Percentiles rank a stretch among this genome's conserved stretches.
These are phyloP conservation scores for Coenobita brevimanus DNA, from an alignment of 1,140 invertebrate genomes.

Conservation along the genomic window DNA sequence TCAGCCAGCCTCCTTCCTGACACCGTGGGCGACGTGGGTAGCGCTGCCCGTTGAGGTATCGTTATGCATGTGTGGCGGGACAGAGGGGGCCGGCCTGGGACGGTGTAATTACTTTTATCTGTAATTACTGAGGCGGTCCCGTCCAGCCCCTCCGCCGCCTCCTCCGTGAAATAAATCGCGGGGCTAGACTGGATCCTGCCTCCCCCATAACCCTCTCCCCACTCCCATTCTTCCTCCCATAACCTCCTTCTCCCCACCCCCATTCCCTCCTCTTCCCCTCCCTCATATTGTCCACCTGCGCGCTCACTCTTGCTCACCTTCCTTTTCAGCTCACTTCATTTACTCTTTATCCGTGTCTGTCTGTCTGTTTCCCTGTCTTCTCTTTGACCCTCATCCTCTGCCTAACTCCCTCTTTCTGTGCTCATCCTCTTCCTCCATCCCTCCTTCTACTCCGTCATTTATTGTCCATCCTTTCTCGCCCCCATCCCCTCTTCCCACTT, in stretches of 20 bases:
- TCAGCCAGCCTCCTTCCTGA: too few relatives aligned
- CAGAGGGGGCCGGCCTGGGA: conserved; percentile 19
- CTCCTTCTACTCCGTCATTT: too few relatives aligned
- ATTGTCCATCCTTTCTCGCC: too few relatives aligned
- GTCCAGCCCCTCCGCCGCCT: conserved; percentile 25
- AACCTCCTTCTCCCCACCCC: background rate
- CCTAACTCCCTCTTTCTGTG: background rate
- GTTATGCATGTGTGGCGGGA: conserved; percentile 19
- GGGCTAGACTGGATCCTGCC: background rate
- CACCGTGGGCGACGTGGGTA: background rate
- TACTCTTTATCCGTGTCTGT: background rate
- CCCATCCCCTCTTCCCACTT: background rate
- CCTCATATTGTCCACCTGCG: background rate
- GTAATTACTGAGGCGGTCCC: conserved; percentile 39
- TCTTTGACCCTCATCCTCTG: background rate
- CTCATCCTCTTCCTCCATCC: background rate
- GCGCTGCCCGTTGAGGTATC: conserved; percentile 1
- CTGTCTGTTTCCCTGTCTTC: background rate
- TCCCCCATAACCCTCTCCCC: background rate
- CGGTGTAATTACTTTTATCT: conserved; percentile 52
- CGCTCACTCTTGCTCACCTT: background rate
- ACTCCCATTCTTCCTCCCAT: background rate
- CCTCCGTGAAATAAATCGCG: conserved; percentile 29
- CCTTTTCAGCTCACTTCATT: background rate
- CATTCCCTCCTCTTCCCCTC: background rate